Evolutionary conservation across 1,140 invertebrate genomes (phyloP).

Genomic region (Trichomalopsis sarcophagae): DNA sequence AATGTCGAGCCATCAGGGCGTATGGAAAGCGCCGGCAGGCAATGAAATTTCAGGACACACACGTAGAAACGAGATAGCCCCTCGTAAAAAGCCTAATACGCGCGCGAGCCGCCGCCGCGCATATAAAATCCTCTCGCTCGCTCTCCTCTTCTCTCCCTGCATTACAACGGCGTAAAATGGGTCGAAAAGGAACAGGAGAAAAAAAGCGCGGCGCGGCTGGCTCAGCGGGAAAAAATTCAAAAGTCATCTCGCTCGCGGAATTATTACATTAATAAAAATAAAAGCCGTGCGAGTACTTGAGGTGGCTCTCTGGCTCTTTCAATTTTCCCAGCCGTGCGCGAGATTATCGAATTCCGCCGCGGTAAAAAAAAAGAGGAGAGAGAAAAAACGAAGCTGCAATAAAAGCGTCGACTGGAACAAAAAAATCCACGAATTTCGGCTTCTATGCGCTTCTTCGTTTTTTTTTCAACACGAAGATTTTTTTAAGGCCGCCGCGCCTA

Average conservation of each 20-base stretch:
- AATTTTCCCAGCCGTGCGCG: constrained; percentile 20
- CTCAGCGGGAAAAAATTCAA: constrained; percentile 11
- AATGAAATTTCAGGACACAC: constrained; percentile 32
- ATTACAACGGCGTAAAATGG: constrained; percentile 37
- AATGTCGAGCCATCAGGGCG: not conserved
- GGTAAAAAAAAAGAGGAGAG: constrained; percentile 15
- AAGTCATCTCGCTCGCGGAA: constrained; percentile 23
- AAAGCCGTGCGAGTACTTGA: constrained; percentile 24
- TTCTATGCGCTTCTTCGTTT: not conserved
- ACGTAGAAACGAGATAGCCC: constrained; percentile 35
- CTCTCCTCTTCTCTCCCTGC: not conserved
- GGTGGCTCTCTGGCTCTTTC: constrained; percentile 16
- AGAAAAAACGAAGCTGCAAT: not conserved
- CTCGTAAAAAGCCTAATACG: constrained; percentile 36
- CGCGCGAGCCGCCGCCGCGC: not conserved
- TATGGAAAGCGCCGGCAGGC: not conserved
- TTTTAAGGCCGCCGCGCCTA: constrained; percentile 16
- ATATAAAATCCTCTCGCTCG: constrained; percentile 20
- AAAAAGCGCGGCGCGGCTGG: not conserved
- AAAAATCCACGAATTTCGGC: constrained; percentile 16
- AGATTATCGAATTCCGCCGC: constrained; percentile 38
- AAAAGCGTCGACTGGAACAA: constrained; percentile 10
- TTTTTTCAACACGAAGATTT: constrained; percentile 13
- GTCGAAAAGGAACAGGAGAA: constrained; percentile 12
- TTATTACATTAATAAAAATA: constrained; percentile 46